These are phyloP conservation scores for Zeus faber DNA, from an alignment of 2,113 vertebrate genomes.

Conservation along the genomic window DNA sequence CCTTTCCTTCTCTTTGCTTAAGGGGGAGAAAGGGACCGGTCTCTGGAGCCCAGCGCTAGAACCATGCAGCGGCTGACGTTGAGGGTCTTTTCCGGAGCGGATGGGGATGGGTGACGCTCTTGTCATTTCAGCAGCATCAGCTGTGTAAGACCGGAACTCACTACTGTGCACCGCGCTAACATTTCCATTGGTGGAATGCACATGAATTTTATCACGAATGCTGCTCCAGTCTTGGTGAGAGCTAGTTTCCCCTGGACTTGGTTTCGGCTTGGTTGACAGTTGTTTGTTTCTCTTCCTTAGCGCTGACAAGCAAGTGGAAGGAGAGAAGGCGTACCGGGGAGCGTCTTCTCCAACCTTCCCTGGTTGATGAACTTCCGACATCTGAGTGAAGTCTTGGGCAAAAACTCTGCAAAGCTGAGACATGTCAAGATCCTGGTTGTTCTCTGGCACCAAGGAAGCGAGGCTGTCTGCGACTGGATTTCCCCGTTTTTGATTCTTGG, in stretches of 20 bases:
- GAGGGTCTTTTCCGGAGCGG: background rate
- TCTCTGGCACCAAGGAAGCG: conserved; percentile 2
- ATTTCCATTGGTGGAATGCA: too few species aligned
- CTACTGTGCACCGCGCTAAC: conserved; percentile 39
- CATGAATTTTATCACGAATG: conserved; percentile 1
- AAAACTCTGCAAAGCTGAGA: conserved; percentile 70
- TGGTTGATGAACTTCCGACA: conserved; percentile 12
- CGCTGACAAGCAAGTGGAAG: conserved; percentile 51
- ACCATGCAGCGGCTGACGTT: background rate
- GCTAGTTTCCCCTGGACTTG: background rate
- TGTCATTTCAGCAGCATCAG: conserved; percentile 26
- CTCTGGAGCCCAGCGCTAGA: background rate
- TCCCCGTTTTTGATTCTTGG: conserved; percentile 10
- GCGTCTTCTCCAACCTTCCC: conserved; percentile 1
- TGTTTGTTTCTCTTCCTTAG: conserved; percentile 32
- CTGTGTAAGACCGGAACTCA: conserved; percentile 46
- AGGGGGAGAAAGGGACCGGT: conserved; percentile 23
- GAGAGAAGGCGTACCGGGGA: conserved; percentile 35
- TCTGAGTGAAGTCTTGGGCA: conserved; percentile 70
- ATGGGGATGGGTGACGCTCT: conserved; percentile 8
- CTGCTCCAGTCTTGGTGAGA: background rate
- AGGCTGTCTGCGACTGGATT: conserved; percentile 6
- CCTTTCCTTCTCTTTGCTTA: conserved; percentile 33
- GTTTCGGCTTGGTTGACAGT: conserved; percentile 13
- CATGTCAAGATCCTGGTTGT: conserved; percentile 57